Evolutionary conservation across 2,888 invertebrate species (phyloP).

Genomic region (Epinotia demarniana): DNA sequence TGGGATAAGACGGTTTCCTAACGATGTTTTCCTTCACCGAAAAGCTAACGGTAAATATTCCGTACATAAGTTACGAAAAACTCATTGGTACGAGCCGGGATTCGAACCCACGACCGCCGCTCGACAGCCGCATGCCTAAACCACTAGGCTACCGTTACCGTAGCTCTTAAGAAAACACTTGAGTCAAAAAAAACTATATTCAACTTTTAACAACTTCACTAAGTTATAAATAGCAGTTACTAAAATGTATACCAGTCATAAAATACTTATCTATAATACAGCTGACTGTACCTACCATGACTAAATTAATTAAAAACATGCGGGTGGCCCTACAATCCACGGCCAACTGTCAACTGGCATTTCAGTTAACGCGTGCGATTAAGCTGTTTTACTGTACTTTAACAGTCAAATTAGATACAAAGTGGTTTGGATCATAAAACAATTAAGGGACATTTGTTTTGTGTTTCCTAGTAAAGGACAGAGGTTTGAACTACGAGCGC

Average conservation of each 20-base stretch:
- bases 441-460: slow-evolving; percentile 12
- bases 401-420: slow-evolving; percentile 38
- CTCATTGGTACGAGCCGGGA: no score
- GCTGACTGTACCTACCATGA: slow-evolving; percentile 50
- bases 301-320: slow-evolving; percentile 62
- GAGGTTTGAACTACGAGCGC: not conserved
- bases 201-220: no score
- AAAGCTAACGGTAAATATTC: no score
- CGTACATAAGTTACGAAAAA: no score
- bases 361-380: slow-evolving; percentile 35
- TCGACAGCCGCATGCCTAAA: no score
- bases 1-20: no score
- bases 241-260: not conserved
- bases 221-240: no score
- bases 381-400: slow-evolving; percentile 40
- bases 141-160: no score
- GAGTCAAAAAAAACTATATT: no score
- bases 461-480: not conserved
- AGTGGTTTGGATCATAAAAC: slow-evolving; percentile 34
- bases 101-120: no score
- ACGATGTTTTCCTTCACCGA: no score
- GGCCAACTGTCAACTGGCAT: slow-evolving; percentile 37
- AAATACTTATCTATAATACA: not conserved
- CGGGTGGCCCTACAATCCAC: slow-evolving; percentile 57
- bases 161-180: no score